These are phyloP conservation scores for Paragorgia papillata DNA, from an alignment of 92 coral and sea anemone species.

Conservation along the genomic window DNA sequence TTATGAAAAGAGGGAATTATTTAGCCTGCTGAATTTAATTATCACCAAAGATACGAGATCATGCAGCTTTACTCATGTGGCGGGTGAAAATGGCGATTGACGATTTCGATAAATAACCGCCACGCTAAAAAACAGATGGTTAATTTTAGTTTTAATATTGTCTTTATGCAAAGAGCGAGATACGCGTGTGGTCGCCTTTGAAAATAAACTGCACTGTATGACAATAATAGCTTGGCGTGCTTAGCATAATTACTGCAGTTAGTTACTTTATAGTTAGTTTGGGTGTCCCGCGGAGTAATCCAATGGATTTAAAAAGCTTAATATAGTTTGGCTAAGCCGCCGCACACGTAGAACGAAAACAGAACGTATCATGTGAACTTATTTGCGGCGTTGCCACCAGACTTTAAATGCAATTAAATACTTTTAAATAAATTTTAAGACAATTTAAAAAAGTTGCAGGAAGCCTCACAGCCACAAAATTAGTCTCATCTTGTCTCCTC, in stretches of 20 bases:
- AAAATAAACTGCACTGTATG: neutral
- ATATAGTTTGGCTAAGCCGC: neutral
- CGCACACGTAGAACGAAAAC: neutral
- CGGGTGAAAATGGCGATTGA: neutral
- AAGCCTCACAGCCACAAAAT: too few species aligned
- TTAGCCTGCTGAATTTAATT: too few species aligned
- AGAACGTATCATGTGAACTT: too few species aligned
- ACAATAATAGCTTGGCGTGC: neutral
- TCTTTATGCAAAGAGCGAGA: neutral
- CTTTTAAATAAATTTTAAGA: too few species aligned
- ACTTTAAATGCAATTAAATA: too few species aligned
- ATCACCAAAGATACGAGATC: too few species aligned
- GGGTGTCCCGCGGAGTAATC: neutral
- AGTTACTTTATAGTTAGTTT: too few species aligned
- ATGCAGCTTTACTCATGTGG: neutral
- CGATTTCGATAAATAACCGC: neutral
- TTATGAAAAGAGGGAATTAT: too few species aligned
- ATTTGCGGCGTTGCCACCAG: too few species aligned
- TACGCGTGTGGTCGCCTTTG: neutral
- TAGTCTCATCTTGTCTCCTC: too few species aligned
- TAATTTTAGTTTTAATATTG: neutral
- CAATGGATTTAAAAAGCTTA: neutral
- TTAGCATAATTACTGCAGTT: neutral
- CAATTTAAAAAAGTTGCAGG: too few species aligned
- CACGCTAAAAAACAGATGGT: conserved; percentile 1